phyloP scores from a whole-genome alignment of 2,888 invertebrate genomes.

The Parthenolecanium corni region DNA sequence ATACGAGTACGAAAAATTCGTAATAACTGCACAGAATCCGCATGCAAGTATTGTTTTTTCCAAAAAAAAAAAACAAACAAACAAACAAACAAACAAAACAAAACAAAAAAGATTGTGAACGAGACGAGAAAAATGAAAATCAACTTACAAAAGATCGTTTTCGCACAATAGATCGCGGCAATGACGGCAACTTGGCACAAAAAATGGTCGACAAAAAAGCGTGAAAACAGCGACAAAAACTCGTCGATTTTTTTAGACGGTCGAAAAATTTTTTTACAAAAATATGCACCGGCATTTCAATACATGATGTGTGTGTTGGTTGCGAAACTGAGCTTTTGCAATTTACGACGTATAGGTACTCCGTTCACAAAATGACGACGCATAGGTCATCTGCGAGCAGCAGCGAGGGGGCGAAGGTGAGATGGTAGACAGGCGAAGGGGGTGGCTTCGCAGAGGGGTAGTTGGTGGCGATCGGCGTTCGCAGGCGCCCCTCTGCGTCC shows the following conservation, averaged over 20 bases:
- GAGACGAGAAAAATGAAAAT: background rate
- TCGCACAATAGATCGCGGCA: slow-evolving; percentile 11
- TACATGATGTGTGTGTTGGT: slow-evolving; percentile 21
- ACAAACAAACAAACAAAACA: too few species aligned
- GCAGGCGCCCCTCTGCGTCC: background rate
- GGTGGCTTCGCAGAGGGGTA: too few species aligned
- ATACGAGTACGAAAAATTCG: too few species aligned
- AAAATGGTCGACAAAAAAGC: slow-evolving; percentile 9
- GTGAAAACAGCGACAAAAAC: background rate
- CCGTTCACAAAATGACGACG: slow-evolving; percentile 18
- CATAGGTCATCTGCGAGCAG: slow-evolving; percentile 5
- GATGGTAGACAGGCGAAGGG: too few species aligned
- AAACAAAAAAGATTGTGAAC: too few species aligned
- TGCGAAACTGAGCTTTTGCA: slow-evolving; percentile 28
- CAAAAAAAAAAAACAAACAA: too few species aligned
- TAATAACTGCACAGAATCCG: too few species aligned
- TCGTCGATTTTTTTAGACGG: slow-evolving; percentile 3
- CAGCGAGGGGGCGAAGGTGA: background rate
- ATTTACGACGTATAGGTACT: slow-evolving; percentile 9
- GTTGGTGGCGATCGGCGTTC: too few species aligned
- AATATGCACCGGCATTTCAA: slow-evolving; percentile 27
- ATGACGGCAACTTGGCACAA: background rate
- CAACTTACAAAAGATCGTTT: slow-evolving; percentile 14
- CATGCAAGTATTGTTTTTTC: too few species aligned
- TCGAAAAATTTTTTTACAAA: too few species aligned